Conservation (phyloP, 2,888 invertebrate species). For the Portevinia maculata region DNA sequence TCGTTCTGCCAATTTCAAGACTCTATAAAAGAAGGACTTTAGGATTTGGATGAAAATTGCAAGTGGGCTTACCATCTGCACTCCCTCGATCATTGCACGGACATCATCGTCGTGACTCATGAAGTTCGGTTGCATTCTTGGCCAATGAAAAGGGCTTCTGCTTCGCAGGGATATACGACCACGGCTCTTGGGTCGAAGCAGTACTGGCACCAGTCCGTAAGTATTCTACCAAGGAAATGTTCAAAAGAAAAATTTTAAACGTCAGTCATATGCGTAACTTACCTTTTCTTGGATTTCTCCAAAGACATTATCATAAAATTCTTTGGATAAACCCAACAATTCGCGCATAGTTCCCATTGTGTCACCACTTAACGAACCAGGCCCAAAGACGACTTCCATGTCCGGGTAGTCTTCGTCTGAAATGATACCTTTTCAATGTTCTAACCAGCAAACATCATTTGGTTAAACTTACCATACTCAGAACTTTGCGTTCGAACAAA, state of each 20-base stretch:
- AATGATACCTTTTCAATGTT: neutral
- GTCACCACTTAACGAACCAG: slow-evolving; percentile 90
- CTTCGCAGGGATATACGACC: slow-evolving; percentile 89
- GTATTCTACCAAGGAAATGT: slow-evolving; percentile 79
- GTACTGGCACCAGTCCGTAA: slow-evolving; percentile 89
- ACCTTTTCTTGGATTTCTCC: slow-evolving; percentile 78
- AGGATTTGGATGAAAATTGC: neutral
- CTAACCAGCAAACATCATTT: neutral
- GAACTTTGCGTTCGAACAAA: slow-evolving; percentile 88
- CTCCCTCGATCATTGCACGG: slow-evolving; percentile 88
- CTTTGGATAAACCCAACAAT: slow-evolving; percentile 85
- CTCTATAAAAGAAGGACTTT: slow-evolving; percentile 82
- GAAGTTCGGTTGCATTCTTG: slow-evolving; percentile 92
- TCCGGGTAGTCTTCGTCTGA: slow-evolving; percentile 86
- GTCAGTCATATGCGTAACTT: neutral
- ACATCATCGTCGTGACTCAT: slow-evolving; percentile 89
- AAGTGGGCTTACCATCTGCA: slow-evolving; percentile 86
- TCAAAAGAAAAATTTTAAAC: neutral
- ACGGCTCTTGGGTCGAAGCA: slow-evolving; percentile 89
- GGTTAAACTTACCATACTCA: slow-evolving; percentile 76
- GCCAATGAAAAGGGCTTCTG: slow-evolving; percentile 89
- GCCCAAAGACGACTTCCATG: slow-evolving; percentile 91
- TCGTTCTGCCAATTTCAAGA: slow-evolving; percentile 84
- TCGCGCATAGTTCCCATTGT: slow-evolving; percentile 86
- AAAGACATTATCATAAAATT: slow-evolving; percentile 82